Evolutionary conservation across 2,797 vertebrate genomes (phyloP), one percentile per base, ranked within the genome.

Genomic region (Eospalax fontanierii): DNA sequence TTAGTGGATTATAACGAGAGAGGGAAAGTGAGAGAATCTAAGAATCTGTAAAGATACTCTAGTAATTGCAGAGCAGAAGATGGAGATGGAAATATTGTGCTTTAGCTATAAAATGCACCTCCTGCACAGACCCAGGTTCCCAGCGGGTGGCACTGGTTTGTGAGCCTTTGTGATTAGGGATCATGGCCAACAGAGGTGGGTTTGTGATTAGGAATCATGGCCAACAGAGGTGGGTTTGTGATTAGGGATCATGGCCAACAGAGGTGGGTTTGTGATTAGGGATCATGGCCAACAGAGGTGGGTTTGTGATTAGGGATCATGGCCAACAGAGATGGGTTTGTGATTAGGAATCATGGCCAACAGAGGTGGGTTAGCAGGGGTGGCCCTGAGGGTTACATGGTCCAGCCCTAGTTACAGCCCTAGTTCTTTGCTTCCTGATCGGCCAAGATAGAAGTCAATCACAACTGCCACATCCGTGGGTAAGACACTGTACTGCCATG

Each of bases 11-110:
- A 21, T 35, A 92, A 38, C 26, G 59, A 30, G 46, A 81, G 38
- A 80, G 63, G 80, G n/a, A 6, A 91, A 81, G 73, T 68, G 61
- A 87, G 22, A 83, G 38, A 84, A 76, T 63, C 57, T 91, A 63
- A 33, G 59, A 73, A 28, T 83, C 86, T 93, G 80, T 79, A 70
- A 33, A 83, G 46, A 71, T 89, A 92, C 22, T 61, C 91, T 80
- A 75, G 28, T 71, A 82, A 93, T 22, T 18, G 11, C 46, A 68
- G 68, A 71, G 24, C 81, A 18, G 35, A 83, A 83, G 24, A 71
- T 28, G 33, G 54, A 9, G 12, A 0, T 40, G 76, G 30, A 16
- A 57, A 9, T 61, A 61, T 74, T 61, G 40, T 61, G 6, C 28
- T 43, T 87, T 87, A 18, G 73, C 61, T 43, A 57, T 1, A 61